These are phyloP conservation scores for Phylloscopus whistleri DNA, from an alignment of 2,113 vertebrate species.

Conservation along the genomic window DNA sequence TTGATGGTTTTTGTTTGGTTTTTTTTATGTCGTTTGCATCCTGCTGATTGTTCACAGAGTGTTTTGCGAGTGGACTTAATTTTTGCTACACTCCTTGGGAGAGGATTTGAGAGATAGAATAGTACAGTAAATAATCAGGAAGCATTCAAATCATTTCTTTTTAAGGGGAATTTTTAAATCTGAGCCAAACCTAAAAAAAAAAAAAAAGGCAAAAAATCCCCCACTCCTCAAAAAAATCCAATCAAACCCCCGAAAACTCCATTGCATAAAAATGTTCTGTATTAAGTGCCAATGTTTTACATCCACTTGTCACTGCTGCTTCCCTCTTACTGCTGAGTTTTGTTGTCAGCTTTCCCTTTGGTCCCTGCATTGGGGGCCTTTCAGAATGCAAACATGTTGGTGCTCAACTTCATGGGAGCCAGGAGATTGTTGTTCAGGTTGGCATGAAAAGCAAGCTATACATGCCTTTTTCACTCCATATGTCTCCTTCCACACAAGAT, in stretches of 20 bases:
- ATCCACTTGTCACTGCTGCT: background rate
- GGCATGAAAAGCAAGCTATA: background rate
- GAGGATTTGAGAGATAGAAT: background rate
- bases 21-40: background rate
- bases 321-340: background rate
- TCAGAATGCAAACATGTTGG: background rate
- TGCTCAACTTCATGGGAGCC: background rate
- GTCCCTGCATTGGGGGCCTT: accelerated
- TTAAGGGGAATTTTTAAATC: background rate
- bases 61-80: background rate
- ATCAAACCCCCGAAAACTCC: background rate
- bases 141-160: background rate
- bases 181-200: background rate
- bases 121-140: background rate
- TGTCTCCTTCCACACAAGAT: background rate
- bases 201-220: accelerated
- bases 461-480: background rate
- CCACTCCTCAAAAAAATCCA: background rate
- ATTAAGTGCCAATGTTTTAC: background rate
- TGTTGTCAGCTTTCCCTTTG: background rate
- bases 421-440: background rate
- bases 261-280: background rate
- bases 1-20: background rate
- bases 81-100: background rate
- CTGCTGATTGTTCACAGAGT: background rate